Conservation (phyloP, 2,113 vertebrate genomes). For the Coracopsis vasa region DNA sequence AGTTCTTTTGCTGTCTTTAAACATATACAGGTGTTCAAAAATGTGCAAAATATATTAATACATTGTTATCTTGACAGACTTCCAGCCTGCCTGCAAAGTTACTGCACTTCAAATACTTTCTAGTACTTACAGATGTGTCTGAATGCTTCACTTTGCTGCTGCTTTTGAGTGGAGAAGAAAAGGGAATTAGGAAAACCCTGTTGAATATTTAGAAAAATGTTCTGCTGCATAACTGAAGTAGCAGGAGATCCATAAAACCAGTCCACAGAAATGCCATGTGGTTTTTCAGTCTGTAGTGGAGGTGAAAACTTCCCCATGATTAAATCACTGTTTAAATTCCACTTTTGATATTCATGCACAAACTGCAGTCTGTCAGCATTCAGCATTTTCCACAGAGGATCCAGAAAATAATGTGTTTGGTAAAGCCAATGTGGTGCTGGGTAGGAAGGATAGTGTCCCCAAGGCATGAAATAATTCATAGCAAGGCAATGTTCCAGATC, state of each 20-base stretch:
- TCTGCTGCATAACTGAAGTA: slow-evolving; percentile 30
- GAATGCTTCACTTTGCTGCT: slow-evolving; percentile 20
- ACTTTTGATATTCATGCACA: not conserved
- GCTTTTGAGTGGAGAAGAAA: not conserved
- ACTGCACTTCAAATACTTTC: not conserved
- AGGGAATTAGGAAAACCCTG: not conserved
- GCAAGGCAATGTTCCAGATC: not conserved
- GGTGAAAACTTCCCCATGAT: not conserved
- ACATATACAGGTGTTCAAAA: not conserved
- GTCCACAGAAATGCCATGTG: not conserved
- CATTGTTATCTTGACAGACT: not conserved
- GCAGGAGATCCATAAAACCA: slow-evolving; percentile 8
- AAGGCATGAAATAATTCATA: not conserved
- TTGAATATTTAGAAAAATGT: slow-evolving; percentile 20
- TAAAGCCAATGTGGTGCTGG: not conserved
- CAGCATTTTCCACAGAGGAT: slow-evolving; percentile 21
- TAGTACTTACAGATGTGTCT: slow-evolving; percentile 40
- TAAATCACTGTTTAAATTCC: slow-evolving; percentile 12
- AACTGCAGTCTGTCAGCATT: slow-evolving; percentile 3
- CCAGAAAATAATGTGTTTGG: not conserved
- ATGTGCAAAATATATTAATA: not conserved
- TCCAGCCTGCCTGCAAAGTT: not conserved
- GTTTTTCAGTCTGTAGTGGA: not conserved
- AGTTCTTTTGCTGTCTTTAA: not conserved
- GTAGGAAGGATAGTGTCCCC: not conserved